Evolutionary conservation across 2,113 vertebrate species (phyloP).

Genomic region (Lagopus leucura): DNA sequence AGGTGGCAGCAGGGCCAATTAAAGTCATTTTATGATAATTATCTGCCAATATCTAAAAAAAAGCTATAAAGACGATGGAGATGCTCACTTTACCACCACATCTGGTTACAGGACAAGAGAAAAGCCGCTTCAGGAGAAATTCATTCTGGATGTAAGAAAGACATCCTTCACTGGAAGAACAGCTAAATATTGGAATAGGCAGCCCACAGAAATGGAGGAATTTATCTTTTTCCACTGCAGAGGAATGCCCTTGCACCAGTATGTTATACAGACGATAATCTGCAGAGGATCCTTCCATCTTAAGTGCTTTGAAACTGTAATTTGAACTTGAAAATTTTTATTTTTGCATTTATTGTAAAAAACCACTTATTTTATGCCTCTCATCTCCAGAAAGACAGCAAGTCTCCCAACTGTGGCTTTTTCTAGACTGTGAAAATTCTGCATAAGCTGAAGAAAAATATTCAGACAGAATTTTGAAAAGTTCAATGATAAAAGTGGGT

Average conservation of each 20-base stretch:
- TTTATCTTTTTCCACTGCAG: not conserved
- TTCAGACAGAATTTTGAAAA: not conserved
- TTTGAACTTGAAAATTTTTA: not conserved
- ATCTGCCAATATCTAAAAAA: not conserved
- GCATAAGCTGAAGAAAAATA: not conserved
- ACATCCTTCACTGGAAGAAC: not conserved
- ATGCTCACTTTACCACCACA: not conserved
- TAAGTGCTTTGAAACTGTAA: not conserved
- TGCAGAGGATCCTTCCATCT: not conserved
- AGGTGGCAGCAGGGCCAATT: too few relatives aligned
- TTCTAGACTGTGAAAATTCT: not conserved
- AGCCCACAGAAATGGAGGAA: not conserved
- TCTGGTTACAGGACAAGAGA: not conserved
- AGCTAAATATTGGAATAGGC: not conserved
- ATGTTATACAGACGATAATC: not conserved
- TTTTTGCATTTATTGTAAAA: not conserved
- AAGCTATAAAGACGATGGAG: not conserved
- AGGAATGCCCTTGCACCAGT: not conserved
- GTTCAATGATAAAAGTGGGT: not conserved
- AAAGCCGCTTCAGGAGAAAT: not conserved
- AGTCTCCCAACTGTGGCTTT: not conserved
- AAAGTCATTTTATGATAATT: too few relatives aligned
- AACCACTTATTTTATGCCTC: not conserved
- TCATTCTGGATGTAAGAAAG: not conserved
- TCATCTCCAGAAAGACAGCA: not conserved